A percentile compares a stretch with the other conserved stretches of the same genome.
Evolutionary conservation across 2,797 vertebrate genomes (phyloP).

Genomic region (Sebastes trivittatus): DNA sequence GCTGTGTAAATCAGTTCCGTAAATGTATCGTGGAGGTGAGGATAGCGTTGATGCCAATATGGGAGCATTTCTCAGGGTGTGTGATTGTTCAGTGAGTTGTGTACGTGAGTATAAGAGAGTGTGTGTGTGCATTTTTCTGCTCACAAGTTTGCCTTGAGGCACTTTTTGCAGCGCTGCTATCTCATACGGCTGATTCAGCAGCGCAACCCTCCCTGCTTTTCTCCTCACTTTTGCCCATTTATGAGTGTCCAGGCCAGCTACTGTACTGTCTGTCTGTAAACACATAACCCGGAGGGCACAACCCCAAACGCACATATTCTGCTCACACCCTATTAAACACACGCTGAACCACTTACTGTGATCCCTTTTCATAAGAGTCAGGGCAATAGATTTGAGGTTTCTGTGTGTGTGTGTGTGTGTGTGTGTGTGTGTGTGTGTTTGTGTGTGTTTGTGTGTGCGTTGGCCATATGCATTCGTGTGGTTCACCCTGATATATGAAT

Average conservation of each 20-base stretch:
- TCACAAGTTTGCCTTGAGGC: slow-evolving; percentile 45
- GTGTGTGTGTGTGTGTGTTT: background rate
- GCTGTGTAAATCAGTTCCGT: slow-evolving; percentile 36
- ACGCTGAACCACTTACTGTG: slow-evolving; percentile 50
- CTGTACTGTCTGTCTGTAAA: slow-evolving; percentile 66
- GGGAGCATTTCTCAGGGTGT: slow-evolving; percentile 15
- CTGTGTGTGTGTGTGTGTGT: background rate
- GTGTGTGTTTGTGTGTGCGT: background rate
- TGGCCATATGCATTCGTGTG: background rate
- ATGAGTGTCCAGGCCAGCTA: slow-evolving; percentile 45
- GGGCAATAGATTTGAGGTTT: slow-evolving; percentile 21
- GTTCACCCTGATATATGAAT: slow-evolving; percentile 30
- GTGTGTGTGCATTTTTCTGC: slow-evolving; percentile 23
- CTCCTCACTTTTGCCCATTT: slow-evolving; percentile 53
- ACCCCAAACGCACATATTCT: slow-evolving; percentile 35
- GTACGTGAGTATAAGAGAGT: background rate
- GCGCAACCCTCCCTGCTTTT: slow-evolving; percentile 44
- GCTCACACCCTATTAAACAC: slow-evolving; percentile 68
- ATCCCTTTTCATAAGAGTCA: slow-evolving; percentile 44
- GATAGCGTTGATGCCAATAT: background rate
- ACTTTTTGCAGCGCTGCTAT: slow-evolving; percentile 35
- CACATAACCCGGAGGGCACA: slow-evolving; percentile 60
- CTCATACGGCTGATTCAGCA: slow-evolving; percentile 74
- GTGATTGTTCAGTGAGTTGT: slow-evolving; percentile 9
- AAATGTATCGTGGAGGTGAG: slow-evolving; percentile 18